A percentile compares a stretch with the other conserved stretches of the same genome.
Evolutionary conservation across 2,797 vertebrate species (phyloP).

Genomic region (Coreius guichenoti): DNA sequence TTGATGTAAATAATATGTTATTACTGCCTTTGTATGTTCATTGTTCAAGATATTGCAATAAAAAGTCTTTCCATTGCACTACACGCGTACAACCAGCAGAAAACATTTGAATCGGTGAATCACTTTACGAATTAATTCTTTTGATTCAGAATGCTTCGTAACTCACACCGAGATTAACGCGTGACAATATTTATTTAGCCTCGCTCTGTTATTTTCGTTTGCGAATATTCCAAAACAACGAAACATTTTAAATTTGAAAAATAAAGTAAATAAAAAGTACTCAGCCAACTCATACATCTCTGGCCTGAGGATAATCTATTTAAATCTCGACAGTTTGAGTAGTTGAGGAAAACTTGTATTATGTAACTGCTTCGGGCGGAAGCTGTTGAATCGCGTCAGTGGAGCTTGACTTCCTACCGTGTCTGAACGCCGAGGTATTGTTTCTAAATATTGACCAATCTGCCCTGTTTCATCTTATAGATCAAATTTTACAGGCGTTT

Average conservation of each 20-base stretch:
- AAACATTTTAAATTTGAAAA: background rate
- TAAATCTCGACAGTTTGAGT: background rate
- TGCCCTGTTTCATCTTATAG: background rate
- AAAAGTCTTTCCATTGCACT: background rate
- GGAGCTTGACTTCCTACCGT: slow-evolving; percentile 34
- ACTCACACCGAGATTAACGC: no score
- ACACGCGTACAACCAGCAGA: background rate
- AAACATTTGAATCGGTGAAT: background rate
- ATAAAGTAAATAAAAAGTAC: background rate
- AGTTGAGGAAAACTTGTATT: slow-evolving; percentile 31
- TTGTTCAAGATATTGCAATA: background rate
- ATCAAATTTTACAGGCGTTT: rapidly evolving
- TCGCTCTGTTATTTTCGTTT: background rate
- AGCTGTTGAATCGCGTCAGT: slow-evolving; percentile 6
- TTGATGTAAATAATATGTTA: background rate
- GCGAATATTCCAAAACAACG: background rate
- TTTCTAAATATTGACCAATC: slow-evolving; percentile 1
- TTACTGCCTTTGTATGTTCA: background rate
- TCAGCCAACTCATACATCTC: background rate
- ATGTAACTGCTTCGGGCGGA: slow-evolving; percentile 19
- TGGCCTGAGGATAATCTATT: no score
- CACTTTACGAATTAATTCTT: background rate
- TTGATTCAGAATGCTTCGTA: background rate
- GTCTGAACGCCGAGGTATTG: slow-evolving; percentile 58
- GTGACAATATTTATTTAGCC: background rate